Evolutionary conservation across 2,797 vertebrate species (phyloP), one percentile per base, ranked within the genome.

Genomic region (Coreius guichenoti): DNA sequence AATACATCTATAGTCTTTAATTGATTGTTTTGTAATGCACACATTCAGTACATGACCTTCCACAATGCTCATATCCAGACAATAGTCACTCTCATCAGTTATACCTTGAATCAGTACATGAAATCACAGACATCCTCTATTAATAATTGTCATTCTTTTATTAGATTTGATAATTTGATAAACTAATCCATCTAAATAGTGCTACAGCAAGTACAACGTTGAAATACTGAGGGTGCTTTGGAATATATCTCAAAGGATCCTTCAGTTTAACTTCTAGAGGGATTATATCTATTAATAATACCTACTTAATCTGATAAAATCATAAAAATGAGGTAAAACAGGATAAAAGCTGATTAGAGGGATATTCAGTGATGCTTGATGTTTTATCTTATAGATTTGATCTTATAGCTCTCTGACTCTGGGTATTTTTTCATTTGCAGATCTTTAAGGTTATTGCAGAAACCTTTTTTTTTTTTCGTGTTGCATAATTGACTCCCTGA

Each of bases 401-500:
- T 68, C 23, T 33, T 47, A 67, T 43, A 88, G 67, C 83, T 84
- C 70, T 33, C 79, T 31, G 83, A 78, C 74, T 89, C 80, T 85
- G 87, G 88, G 80, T 69, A 81, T 81, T 73, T 29, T 26, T 54
- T 49, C 17, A 36, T 54, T 39, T 54, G 26, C 47, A 80, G 68
- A 78, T 90, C 91, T 88, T 94, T 93, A 94, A 95, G 93, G 93
- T 94, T 92, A 93, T 88, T 90, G 88, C 89, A 7, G 45, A 90
- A 88, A 87, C 90, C 90, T 19, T 80, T 93, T 94, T 90, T 93
- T 94, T 90, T 93, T 90, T 93, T 93, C 91, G 14, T 90, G 83
- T 92, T 91, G 92, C 92, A 94, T 94, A 94, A 95, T 94, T 93
- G 92, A 93, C 93, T 92, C 92, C 91, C 91, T 92, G 93, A 94